Evolutionary conservation across 2,888 invertebrate species (phyloP).

Genomic region (Operophtera brumata): DNA sequence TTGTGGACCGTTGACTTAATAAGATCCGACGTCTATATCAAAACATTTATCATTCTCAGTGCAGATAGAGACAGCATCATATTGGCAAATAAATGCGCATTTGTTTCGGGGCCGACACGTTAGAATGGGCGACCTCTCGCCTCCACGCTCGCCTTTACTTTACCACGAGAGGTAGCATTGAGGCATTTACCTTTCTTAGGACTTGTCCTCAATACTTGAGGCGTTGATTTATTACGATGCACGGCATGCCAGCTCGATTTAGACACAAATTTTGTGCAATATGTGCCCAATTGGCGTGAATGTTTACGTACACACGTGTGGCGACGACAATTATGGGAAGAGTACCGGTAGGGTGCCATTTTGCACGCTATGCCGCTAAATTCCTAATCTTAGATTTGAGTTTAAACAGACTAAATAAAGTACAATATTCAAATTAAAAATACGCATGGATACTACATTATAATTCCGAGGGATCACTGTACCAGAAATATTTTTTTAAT

Average conservation of each 20-base stretch:
- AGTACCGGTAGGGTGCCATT: no score
- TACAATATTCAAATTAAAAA: no score
- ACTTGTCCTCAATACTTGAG: slow-evolving; percentile 76
- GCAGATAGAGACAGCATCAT: slow-evolving; percentile 32
- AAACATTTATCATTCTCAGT: slow-evolving; percentile 24
- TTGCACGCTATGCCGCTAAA: no score
- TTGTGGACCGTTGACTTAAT: slow-evolving; percentile 15
- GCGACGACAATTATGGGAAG: neutral
- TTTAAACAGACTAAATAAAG: no score
- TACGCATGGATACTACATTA: no score
- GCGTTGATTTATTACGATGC: slow-evolving; percentile 74
- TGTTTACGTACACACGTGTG: neutral
- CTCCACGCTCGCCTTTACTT: slow-evolving; percentile 40
- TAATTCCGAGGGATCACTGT: no score
- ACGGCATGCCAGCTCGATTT: slow-evolving; percentile 64
- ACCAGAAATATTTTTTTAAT: no score
- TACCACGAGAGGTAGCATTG: slow-evolving; percentile 60
- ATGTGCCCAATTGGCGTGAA: slow-evolving; percentile 34
- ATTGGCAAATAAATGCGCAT: slow-evolving; percentile 72
- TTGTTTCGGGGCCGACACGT: slow-evolving; percentile 70
- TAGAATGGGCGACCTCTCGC: slow-evolving; percentile 75
- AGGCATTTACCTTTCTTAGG: slow-evolving; percentile 78
- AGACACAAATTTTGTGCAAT: slow-evolving; percentile 71
- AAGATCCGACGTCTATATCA: slow-evolving; percentile 22
- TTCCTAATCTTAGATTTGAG: no score